Conservation (phyloP, 2,113 vertebrate genomes). For the Rana temporaria region DNA sequence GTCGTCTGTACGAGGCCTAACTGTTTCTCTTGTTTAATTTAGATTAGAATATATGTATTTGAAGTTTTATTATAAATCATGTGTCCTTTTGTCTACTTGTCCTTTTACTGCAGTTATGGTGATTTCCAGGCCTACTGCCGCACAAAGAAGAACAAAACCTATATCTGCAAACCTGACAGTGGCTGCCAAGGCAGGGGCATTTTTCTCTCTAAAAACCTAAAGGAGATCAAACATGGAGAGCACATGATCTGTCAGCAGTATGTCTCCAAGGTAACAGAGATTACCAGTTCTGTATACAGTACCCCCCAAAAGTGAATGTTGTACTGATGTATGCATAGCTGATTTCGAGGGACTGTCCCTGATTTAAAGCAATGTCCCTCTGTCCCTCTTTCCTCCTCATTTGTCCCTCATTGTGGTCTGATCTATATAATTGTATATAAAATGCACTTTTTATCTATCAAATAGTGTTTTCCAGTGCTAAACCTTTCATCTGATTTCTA, state of each 20-base stretch:
- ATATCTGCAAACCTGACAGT: constrained; percentile 79
- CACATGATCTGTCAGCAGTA: constrained; percentile 81
- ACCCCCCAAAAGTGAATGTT: neutral
- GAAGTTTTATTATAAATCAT: neutral
- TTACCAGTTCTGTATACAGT: neutral
- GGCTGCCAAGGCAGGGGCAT: constrained; percentile 77
- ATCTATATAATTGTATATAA: too few relatives aligned
- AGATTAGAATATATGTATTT: too few relatives aligned
- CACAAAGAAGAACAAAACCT: constrained; percentile 62
- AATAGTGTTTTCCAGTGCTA: too few relatives aligned
- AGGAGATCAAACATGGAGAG: constrained; percentile 73
- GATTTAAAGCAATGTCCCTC: too few relatives aligned
- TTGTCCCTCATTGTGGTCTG: too few relatives aligned
- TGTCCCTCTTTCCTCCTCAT: too few relatives aligned
- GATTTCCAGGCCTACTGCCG: constrained; percentile 72
- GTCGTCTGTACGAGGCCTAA: too few relatives aligned
- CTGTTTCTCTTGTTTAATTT: too few relatives aligned
- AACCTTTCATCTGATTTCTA: too few relatives aligned
- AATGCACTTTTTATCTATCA: too few relatives aligned
- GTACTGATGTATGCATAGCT: too few relatives aligned
- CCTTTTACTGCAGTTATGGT: constrained; percentile 68
- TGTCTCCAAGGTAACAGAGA: constrained; percentile 73
- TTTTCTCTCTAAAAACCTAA: constrained; percentile 72
- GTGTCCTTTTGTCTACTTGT: neutral
- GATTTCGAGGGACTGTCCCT: too few relatives aligned